Conservation (phyloP, 2,113 vertebrate genomes). For the Anser cygnoides region DNA sequence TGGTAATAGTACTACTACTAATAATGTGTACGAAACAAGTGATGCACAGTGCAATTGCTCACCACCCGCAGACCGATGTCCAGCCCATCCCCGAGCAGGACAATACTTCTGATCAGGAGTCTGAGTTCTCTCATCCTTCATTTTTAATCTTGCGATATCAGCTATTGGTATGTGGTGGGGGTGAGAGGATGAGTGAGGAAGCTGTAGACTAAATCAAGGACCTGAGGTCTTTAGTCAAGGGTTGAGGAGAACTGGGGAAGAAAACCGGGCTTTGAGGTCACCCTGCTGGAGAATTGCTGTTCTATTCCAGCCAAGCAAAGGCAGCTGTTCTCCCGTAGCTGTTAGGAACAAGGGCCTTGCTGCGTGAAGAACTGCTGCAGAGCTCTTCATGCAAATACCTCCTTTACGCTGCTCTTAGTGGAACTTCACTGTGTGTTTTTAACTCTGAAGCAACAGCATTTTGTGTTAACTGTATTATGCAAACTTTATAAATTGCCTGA, state of each 20-base stretch:
- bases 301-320: not conserved
- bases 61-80: no score
- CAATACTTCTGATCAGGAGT: not conserved
- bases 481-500: not conserved
- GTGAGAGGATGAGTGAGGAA: not conserved
- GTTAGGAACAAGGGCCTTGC: not conserved
- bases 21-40: no score
- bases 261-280: not conserved
- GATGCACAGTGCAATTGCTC: no score
- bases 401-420: fast-evolving
- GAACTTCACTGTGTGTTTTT: not conserved
- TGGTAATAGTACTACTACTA: no score
- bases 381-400: not conserved
- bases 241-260: not conserved
- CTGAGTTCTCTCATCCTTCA: not conserved
- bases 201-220: not conserved
- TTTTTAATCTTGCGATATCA: not conserved
- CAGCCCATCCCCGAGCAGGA: no score
- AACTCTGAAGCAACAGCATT: not conserved
- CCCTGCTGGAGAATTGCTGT: not conserved
- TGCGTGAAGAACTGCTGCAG: not conserved
- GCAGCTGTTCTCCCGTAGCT: not conserved
- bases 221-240: not conserved
- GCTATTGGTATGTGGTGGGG: not conserved
- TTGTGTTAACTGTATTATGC: conserved; percentile 13